A percentile compares a stretch with the other conserved stretches of the same genome.
These are phyloP conservation scores for Takifugu bimaculatus DNA, from an alignment of 2,113 vertebrate genomes.

Conservation along the genomic window DNA sequence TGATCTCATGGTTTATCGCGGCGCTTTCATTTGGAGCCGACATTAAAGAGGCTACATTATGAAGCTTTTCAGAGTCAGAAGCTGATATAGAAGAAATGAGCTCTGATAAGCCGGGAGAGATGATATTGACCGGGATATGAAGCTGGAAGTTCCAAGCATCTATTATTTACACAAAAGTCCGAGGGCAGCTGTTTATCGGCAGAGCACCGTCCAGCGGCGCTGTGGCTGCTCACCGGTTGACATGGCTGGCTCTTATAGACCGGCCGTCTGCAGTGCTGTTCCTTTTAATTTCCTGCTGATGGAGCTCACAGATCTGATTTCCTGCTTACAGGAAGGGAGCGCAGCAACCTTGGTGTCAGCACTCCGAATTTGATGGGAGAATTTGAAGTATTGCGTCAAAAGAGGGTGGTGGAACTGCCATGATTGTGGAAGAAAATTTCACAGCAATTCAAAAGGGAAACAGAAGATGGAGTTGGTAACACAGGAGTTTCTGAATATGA, in stretches of 20 bases:
- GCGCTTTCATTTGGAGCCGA: background rate
- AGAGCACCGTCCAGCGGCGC: constrained; percentile 25
- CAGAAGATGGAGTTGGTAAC: too few relatives aligned
- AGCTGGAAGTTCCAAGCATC: constrained; percentile 14
- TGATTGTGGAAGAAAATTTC: too few relatives aligned
- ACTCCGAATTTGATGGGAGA: constrained; percentile 15
- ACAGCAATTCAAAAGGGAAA: too few relatives aligned
- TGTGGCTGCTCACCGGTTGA: constrained; percentile 26
- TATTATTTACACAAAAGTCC: constrained; percentile 33
- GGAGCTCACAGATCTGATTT: constrained; percentile 62
- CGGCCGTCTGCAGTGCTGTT: constrained; percentile 52
- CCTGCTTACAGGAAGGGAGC: constrained; percentile 39
- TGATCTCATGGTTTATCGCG: too few relatives aligned
- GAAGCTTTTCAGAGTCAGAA: background rate
- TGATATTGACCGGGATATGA: background rate
- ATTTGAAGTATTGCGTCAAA: background rate
- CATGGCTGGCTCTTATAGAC: constrained; percentile 21
- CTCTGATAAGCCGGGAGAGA: constrained; percentile 1
- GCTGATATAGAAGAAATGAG: background rate
- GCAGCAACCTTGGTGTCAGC: constrained; percentile 49
- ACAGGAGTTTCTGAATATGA: too few relatives aligned
- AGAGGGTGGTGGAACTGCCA: too few relatives aligned
- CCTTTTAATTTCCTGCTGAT: constrained; percentile 73
- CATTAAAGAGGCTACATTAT: background rate
- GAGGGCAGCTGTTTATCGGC: constrained; percentile 37